Evolutionary conservation across 1,140 invertebrate genomes (phyloP), one percentile per base, ranked within the genome.

Genomic region (Bactericera cockerelli): DNA sequence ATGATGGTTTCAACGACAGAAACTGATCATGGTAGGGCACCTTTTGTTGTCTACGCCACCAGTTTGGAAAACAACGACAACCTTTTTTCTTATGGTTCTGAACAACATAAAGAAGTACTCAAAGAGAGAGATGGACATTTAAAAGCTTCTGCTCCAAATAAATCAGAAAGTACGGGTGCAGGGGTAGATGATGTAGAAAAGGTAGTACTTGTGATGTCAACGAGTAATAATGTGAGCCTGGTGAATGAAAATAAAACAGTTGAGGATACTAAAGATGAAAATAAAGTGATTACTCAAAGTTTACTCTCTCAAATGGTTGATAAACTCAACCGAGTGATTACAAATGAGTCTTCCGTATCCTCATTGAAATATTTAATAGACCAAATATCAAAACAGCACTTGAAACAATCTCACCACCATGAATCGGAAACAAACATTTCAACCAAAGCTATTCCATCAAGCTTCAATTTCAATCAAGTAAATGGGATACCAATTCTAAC

Each of bases 401-500:
- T 74, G 60, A 72, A 69, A 61, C 72, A 73, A 65, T 71, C 68
- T 54, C 71, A 70, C 60, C 75, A 39, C 63, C 61, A 57, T 58
- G 62, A 26, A 26, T 68, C 25, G 70, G 71, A 6, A 72, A 65
- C 28, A 65, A 74, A 58, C 68, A 77, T 78, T 62, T 77, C 76
- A 25, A 76, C 74, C 1, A 79, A 79, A 71, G 76, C 76, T 11
- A 74, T 79, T 55, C 74, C 75, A 25, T 73, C 70, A 4, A 75
- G 70, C 65, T 78, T 76, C 64, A 77, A 73, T 1, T 63, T 80
- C 26, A 81, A 79, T 66, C 74, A 77, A n/a, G 78, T 80, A 31
- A 49, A 49, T 49, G 42, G 81, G 1, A 75, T 84, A 56, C 75
- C 78, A 67, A 76, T 84, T 60, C 64, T 81, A 53, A 83, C 80